Conservation (phyloP, 2,888 invertebrate species). For the Platypus cylindrus region DNA sequence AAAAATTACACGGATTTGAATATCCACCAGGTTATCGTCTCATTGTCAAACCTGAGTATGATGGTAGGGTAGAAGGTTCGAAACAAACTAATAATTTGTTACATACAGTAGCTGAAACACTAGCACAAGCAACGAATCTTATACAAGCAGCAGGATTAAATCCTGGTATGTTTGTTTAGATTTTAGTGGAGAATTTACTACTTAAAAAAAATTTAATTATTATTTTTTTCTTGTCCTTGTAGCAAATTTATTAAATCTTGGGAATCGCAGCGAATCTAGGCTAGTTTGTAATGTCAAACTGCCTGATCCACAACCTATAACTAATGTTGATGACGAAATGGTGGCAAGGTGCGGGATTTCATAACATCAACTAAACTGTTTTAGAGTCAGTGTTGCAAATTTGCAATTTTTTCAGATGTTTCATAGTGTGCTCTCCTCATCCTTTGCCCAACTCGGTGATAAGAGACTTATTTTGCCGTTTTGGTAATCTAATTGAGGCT, state of each 20-base stretch:
- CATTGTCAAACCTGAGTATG: slow-evolving; percentile 55
- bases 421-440: slow-evolving; percentile 49
- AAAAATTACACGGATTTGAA: slow-evolving; percentile 82
- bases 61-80: slow-evolving; percentile 12
- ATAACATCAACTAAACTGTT: slow-evolving; percentile 1
- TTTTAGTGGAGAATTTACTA: no score
- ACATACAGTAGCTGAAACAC: slow-evolving; percentile 56
- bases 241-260: slow-evolving; percentile 16
- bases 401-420: slow-evolving; percentile 36
- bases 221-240: slow-evolving; percentile 12
- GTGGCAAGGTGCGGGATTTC: slow-evolving; percentile 41
- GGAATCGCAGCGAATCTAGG: slow-evolving; percentile 12
- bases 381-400: not conserved
- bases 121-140: slow-evolving; percentile 64
- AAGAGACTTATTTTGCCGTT: slow-evolving; percentile 80
- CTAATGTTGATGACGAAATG: slow-evolving; percentile 51
- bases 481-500: slow-evolving; percentile 81
- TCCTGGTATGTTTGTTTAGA: no score
- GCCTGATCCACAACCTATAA: slow-evolving; percentile 58
- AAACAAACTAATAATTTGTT: slow-evolving; percentile 38
- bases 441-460: slow-evolving; percentile 66
- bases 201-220: no score
- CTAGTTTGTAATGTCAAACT: slow-evolving; percentile 53
- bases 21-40: slow-evolving; percentile 79
- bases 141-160: slow-evolving; percentile 49